A percentile compares a stretch with the other conserved stretches of the same genome.
Evolutionary conservation across 2,797 vertebrate species (phyloP).

Genomic region (Fistularia tabacaria): DNA sequence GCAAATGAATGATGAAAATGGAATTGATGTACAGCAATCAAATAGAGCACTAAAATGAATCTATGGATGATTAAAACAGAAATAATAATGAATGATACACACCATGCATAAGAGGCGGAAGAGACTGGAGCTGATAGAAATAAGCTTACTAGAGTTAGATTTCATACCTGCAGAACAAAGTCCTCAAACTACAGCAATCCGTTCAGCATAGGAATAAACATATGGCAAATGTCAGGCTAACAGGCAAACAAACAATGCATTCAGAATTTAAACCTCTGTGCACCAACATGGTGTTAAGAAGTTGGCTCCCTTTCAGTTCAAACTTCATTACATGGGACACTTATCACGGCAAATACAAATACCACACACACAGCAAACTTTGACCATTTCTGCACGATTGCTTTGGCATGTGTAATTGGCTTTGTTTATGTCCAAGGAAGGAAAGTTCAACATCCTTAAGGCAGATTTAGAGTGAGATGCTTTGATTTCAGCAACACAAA

Average conservation of each 20-base stretch:
- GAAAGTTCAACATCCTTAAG: no score
- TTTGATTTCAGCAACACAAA: no score
- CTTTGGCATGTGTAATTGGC: no score
- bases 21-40: constrained; percentile 10
- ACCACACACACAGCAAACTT: no score
- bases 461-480: no score
- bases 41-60: constrained; percentile 7
- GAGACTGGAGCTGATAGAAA: constrained; percentile 31
- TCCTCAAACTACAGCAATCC: constrained; percentile 81
- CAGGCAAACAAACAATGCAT: constrained; percentile 36
- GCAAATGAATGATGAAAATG: constrained; percentile 22
- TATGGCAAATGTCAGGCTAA: constrained; percentile 59
- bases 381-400: no score
- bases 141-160: constrained; percentile 35
- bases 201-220: constrained; percentile 61
- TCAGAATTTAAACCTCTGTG: constrained; percentile 26
- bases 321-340: no score
- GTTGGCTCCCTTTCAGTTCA: neutral
- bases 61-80: constrained; percentile 16
- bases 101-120: constrained; percentile 56
- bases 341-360: no score
- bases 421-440: no score
- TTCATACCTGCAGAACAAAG: constrained; percentile 80
- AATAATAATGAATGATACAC: constrained; percentile 30
- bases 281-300: neutral